A percentile compares a stretch with the other conserved stretches of the same genome.
Evolutionary conservation across 1,140 invertebrate genomes (phyloP).

Genomic region (Macrocentrus cingulum): DNA sequence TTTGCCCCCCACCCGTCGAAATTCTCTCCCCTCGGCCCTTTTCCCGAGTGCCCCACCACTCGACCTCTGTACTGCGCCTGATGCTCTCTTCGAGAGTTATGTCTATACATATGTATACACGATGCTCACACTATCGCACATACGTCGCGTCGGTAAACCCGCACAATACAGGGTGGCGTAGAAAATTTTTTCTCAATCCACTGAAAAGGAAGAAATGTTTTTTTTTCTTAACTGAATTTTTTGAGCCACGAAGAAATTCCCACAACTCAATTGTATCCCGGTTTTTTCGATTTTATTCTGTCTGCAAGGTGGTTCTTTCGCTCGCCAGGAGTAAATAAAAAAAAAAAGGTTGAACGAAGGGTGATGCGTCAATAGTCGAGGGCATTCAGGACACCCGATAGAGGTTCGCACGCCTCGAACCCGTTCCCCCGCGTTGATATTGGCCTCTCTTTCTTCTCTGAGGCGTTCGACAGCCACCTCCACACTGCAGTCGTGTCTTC

Average conservation of each 20-base stretch:
- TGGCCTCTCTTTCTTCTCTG: constrained; percentile 30
- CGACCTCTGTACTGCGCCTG: not conserved
- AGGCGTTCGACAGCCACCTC: constrained; percentile 29
- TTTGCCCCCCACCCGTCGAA: constrained; percentile 11
- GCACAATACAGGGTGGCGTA: constrained; percentile 4
- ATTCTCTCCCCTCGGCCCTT: constrained; percentile 27
- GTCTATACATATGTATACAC: not conserved
- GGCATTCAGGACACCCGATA: constrained; percentile 25
- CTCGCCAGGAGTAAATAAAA: not conserved
- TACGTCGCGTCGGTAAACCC: not conserved
- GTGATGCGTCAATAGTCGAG: constrained; percentile 21
- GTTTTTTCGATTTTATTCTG: too few species aligned
- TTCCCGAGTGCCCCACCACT: not conserved
- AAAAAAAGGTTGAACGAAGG: constrained; percentile 1
- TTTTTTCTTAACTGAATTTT: not conserved
- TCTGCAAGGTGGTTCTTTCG: too few species aligned
- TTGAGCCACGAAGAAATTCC: too few species aligned
- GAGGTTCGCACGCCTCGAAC: constrained; percentile 23
- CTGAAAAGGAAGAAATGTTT: not conserved
- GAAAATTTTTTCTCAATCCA: not conserved
- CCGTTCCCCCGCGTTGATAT: constrained; percentile 10
- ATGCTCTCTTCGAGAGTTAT: constrained; percentile 16
- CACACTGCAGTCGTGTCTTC: not conserved
- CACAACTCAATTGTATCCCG: too few species aligned
- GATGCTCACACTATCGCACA: not conserved